These are phyloP conservation scores for Syngnathus scovelli DNA, from an alignment of 2,113 vertebrate genomes.

Conservation along the genomic window DNA sequence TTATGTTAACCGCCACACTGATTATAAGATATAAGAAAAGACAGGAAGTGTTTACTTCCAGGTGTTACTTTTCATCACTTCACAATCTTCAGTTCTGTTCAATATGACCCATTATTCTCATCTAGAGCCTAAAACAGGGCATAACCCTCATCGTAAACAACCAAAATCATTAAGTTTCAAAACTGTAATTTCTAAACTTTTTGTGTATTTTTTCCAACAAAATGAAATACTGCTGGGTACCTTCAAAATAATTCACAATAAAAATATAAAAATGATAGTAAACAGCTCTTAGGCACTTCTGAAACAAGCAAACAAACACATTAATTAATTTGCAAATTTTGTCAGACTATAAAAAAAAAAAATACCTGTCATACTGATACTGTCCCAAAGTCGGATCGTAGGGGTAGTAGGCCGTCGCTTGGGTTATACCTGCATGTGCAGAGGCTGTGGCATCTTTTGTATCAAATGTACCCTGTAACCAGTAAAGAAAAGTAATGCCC, in stretches of 20 bases:
- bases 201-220: not conserved
- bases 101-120: not conserved
- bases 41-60: not conserved
- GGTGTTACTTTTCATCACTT: not conserved
- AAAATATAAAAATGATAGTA: too few relatives aligned
- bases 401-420: slow-evolving; percentile 88
- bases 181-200: not conserved
- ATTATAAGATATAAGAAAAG: not conserved
- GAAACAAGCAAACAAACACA: not conserved
- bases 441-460: slow-evolving; percentile 86
- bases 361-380: slow-evolving; percentile 96
- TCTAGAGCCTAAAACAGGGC: not conserved
- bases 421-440: slow-evolving; percentile 87
- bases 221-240: not conserved
- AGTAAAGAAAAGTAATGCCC: not conserved
- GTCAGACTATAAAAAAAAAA: slow-evolving; percentile 8
- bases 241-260: not conserved
- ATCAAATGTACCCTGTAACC: slow-evolving; percentile 85
- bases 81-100: not conserved
- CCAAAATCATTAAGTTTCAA: not conserved
- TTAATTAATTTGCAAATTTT: not conserved
- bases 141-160: not conserved
- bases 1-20: not conserved
- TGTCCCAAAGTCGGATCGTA: slow-evolving; percentile 91
- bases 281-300: not conserved